Evolutionary conservation across 1,140 invertebrate genomes (phyloP).

Genomic region (Drosophila setifemur): DNA sequence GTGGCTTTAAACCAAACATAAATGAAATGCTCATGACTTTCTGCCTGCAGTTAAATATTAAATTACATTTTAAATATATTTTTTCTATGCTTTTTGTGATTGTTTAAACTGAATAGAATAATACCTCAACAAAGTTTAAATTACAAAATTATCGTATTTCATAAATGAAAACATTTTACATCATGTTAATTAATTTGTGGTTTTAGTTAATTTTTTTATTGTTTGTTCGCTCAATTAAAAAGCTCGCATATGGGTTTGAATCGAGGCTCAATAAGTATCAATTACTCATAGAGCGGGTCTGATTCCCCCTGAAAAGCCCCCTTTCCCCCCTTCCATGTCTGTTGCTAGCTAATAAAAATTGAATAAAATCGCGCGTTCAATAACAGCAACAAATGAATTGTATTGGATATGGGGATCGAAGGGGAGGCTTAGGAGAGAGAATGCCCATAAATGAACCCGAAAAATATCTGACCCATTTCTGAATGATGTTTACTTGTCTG

Average conservation of each 20-base stretch:
- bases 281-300: slow-evolving; percentile 33
- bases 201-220: background rate
- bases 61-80: too few relatives aligned
- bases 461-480: slow-evolving; percentile 55
- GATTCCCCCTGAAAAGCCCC: background rate
- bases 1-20: background rate
- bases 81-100: background rate
- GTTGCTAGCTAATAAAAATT: slow-evolving; percentile 71
- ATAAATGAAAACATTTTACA: background rate
- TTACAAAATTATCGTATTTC: too few relatives aligned
- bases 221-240: slow-evolving; percentile 34
- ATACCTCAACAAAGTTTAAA: too few relatives aligned
- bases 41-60: too few relatives aligned
- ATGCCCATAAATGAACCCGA: slow-evolving; percentile 16
- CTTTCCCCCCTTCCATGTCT: background rate
- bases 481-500: slow-evolving; percentile 47
- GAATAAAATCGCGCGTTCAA: slow-evolving; percentile 78
- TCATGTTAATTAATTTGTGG: slow-evolving; percentile 8
- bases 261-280: slow-evolving; percentile 38
- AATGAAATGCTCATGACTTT: too few relatives aligned
- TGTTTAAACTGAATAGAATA: too few relatives aligned
- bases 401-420: background rate
- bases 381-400: slow-evolving; percentile 44
- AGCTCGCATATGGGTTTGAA: slow-evolving; percentile 20
- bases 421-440: background rate